These are phyloP conservation scores for Hippopotamyrus pictus DNA, from an alignment of 2,797 vertebrate species.

Conservation along the genomic window DNA sequence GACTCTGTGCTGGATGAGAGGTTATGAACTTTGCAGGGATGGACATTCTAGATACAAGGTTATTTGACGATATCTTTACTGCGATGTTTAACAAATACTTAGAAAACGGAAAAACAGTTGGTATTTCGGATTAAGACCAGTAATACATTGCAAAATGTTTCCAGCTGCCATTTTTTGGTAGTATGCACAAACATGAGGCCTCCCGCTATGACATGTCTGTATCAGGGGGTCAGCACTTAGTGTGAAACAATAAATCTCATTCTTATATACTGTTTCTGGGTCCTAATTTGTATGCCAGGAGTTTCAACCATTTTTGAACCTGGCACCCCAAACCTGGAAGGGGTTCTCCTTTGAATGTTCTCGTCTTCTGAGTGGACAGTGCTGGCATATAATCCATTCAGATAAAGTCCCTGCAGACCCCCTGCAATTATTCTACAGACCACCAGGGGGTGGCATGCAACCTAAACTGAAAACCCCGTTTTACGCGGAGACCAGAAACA, in stretches of 20 bases:
- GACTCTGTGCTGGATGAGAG: neutral
- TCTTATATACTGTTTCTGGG: neutral
- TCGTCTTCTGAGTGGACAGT: neutral
- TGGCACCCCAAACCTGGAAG: neutral
- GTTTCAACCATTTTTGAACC: neutral
- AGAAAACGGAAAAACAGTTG: neutral
- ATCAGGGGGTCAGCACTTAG: neutral
- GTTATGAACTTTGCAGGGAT: neutral
- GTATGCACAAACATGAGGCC: neutral
- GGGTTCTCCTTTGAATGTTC: neutral
- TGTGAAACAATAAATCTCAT: neutral
- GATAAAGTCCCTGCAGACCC: neutral
- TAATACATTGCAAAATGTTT: neutral
- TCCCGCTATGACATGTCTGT: neutral
- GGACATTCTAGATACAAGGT: neutral
- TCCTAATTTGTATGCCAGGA: neutral
- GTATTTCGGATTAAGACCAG: neutral
- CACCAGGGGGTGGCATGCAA: neutral
- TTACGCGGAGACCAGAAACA: neutral
- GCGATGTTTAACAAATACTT: neutral
- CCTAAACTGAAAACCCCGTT: neutral
- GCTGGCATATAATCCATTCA: neutral
- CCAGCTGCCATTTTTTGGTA: neutral
- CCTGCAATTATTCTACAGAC: neutral
- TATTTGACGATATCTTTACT: neutral